Conservation (phyloP, 1,140 invertebrate species). For the Aphelenchoides fujianensis region DNA sequence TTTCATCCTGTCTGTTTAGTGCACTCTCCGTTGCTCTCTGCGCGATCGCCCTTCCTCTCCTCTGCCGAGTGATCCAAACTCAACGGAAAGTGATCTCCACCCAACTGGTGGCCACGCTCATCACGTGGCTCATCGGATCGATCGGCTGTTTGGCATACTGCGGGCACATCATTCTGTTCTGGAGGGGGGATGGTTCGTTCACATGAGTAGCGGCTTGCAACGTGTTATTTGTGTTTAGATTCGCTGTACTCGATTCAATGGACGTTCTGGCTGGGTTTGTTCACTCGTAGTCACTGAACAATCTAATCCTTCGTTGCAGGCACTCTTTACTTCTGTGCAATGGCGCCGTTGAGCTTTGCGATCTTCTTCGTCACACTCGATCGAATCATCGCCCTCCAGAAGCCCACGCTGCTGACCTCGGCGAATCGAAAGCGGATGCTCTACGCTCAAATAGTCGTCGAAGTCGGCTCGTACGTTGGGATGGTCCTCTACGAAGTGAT, state of each 20-base stretch:
- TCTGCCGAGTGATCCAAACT: neutral
- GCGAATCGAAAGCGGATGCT: neutral
- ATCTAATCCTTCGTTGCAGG: neutral
- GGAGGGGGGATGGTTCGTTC: neutral
- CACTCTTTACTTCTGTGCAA: neutral
- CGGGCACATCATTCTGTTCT: neutral
- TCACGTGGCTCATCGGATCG: neutral
- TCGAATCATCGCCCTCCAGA: neutral
- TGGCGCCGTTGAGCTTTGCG: neutral
- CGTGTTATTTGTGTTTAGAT: no score
- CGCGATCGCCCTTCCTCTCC: neutral
- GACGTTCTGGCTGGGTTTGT: neutral
- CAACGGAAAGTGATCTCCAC: neutral
- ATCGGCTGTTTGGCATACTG: neutral
- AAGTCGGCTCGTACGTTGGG: neutral
- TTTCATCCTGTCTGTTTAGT: no score
- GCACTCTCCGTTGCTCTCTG: no score
- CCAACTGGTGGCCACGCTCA: neutral
- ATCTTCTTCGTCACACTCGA: neutral
- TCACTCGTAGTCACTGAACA: neutral
- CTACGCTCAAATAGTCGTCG: neutral
- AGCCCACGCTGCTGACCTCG: neutral
- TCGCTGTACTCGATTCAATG: neutral
- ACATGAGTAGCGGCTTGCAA: no score
- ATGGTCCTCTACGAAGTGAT: neutral